phyloP scores from a whole-genome alignment of 64 coral and sea anemone species.

The Actinia tenebrosa region DNA sequence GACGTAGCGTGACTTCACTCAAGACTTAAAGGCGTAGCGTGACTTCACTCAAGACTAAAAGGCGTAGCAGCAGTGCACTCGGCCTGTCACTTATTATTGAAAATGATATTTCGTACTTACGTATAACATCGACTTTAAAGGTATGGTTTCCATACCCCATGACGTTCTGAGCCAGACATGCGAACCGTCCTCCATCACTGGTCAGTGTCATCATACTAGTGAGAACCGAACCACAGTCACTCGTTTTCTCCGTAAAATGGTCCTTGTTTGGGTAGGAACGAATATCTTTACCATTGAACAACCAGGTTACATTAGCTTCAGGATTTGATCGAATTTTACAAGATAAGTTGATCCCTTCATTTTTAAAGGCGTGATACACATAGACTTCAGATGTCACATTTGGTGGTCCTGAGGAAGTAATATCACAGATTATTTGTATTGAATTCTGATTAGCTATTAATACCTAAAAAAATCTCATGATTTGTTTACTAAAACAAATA shows the following conservation, averaged over 20 bases:
- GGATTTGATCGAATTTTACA: slow-evolving; percentile 4
- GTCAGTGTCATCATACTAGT: not conserved
- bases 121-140: not conserved
- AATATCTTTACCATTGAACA: slow-evolving; percentile 9
- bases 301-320: not conserved
- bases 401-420: not conserved
- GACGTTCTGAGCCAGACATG: not conserved
- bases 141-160: not conserved
- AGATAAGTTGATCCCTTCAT: not conserved
- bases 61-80: too few relatives aligned
- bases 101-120: not conserved
- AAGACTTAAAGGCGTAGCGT: too few relatives aligned
- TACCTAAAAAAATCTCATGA: too few relatives aligned
- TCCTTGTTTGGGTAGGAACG: not conserved
- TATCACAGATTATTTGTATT: not conserved
- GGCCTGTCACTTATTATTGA: too few relatives aligned
- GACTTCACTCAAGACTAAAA: too few relatives aligned
- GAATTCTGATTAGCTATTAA: too few relatives aligned
- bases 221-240: not conserved
- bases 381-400: not conserved
- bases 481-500: too few relatives aligned
- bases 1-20: too few relatives aligned
- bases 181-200: not conserved
- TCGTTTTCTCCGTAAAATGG: not conserved
- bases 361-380: not conserved